These are phyloP conservation scores for Diarsia brunnea DNA, from an alignment of 2,888 invertebrate species.

Conservation along the genomic window DNA sequence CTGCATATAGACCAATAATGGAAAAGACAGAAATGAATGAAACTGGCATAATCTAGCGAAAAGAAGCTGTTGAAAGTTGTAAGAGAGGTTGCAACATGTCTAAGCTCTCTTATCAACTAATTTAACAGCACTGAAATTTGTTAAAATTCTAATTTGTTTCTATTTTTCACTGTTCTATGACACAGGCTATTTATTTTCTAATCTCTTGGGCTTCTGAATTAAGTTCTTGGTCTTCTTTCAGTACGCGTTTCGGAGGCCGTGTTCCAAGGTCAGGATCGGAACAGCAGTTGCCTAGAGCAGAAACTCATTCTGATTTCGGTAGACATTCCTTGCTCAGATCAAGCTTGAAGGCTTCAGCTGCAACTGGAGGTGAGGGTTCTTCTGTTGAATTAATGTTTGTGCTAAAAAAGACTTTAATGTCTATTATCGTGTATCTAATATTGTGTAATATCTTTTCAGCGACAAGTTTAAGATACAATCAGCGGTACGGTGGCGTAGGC, in stretches of 20 bases:
- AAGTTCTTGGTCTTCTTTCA: conserved; percentile 59
- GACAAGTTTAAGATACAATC: conserved; percentile 92
- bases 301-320: conserved; percentile 95
- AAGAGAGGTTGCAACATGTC: not conserved
- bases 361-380: conserved; percentile 77
- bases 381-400: not conserved
- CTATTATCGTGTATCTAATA: not conserved
- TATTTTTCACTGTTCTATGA: not conserved
- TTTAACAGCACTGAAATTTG: no score
- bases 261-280: conserved; percentile 97
- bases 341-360: conserved; percentile 93
- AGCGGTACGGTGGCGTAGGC: conserved; percentile 90
- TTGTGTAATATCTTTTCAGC: conserved; percentile 74
- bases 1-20: not conserved
- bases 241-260: conserved; percentile 85
- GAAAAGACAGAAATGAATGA: not conserved
- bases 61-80: not conserved
- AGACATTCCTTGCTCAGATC: conserved; percentile 95
- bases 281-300: conserved; percentile 96
- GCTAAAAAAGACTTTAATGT: not conserved
- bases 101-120: not conserved
- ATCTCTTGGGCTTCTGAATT: not conserved
- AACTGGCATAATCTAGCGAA: not conserved
- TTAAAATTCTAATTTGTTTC: not conserved
- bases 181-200: rapidly evolving